Conservation (phyloP, 2,113 vertebrate genomes). For the Cynocephalus volans region DNA sequence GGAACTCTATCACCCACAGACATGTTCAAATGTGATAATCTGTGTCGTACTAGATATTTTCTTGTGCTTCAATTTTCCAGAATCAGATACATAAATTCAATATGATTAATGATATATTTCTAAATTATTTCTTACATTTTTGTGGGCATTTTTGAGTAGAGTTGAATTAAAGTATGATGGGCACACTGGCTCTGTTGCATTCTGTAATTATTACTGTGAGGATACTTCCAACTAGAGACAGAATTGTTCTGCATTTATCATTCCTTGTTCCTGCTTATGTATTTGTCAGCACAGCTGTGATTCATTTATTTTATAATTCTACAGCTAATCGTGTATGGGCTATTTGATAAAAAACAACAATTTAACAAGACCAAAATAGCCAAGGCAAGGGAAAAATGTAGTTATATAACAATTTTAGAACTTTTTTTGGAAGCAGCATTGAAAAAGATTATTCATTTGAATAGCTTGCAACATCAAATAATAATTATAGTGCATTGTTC, state of each 20-base stretch:
- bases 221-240: not conserved
- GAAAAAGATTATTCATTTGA: constrained; percentile 67
- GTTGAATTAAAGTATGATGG: not conserved
- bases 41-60: not conserved
- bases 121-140: constrained; percentile 48
- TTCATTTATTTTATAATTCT: constrained; percentile 72
- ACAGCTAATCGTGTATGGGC: constrained; percentile 81
- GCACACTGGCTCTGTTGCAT: not conserved
- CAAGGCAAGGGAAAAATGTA: constrained; percentile 67
- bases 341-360: constrained; percentile 85
- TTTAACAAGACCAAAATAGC: constrained; percentile 84
- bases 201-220: constrained; percentile 65
- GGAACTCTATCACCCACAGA: not conserved
- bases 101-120: not conserved
- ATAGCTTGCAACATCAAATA: constrained; percentile 76
- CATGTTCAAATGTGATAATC: not conserved
- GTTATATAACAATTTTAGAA: constrained; percentile 74
- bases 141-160: constrained; percentile 52
- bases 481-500: constrained; percentile 70
- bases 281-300: constrained; percentile 79
- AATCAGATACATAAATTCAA: not conserved
- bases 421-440: constrained; percentile 70
- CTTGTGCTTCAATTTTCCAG: not conserved
- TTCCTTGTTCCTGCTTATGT: constrained; percentile 43
- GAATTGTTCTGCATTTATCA: not conserved